Evolutionary conservation across 2,888 invertebrate species (phyloP), one percentile per base, ranked within the genome.

Genomic region (Formica aserva): DNA sequence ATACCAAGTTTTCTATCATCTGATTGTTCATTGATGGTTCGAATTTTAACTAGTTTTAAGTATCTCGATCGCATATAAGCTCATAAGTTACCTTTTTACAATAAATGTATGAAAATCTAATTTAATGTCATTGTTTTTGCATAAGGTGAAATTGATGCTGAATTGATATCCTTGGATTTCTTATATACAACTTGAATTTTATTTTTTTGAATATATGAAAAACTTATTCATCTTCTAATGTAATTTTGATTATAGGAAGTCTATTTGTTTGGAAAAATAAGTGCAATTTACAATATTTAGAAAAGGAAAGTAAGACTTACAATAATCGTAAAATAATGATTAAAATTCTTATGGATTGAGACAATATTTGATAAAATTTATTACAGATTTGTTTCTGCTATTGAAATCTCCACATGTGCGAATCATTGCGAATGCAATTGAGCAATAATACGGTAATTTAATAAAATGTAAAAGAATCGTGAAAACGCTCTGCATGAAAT

Each of bases 31-130:
- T 82, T 18, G 18, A 82, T 48, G 55, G n/a, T 65, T 85, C 41
- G 65, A 82, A 75, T 22, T 60, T 76, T 86, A 67, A n/a, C 80
- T 88, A 88, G 81, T 55, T 9, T 83, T 88, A 88, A 83, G 85
- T 13, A 67, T 82, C 48, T 52, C 11, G n/a, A 32, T 62, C 32
- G 60, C 32, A 57, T 83, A 80, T 85, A 87, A 71, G 82, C 66
- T 71, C 55, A 22, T 86, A 89, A 89, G 85, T 90, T 90, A 89
- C 72, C 75, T 88, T 90, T 90, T 75, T 81, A 22, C 52, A 90
- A 84, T 86, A 90, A 90, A 90, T 66, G 66, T 62, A 6, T 62
- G 52, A 86, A 88, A 84, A 80, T n/a, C 22, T 67, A 32, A n/a
- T 45, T 41, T 57, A n/a, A 5, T 22, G 11, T 35, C 15, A 22